Base-by-base conservation (phyloP, 1,140 invertebrate species). In the Steinernema feltiae region DNA sequence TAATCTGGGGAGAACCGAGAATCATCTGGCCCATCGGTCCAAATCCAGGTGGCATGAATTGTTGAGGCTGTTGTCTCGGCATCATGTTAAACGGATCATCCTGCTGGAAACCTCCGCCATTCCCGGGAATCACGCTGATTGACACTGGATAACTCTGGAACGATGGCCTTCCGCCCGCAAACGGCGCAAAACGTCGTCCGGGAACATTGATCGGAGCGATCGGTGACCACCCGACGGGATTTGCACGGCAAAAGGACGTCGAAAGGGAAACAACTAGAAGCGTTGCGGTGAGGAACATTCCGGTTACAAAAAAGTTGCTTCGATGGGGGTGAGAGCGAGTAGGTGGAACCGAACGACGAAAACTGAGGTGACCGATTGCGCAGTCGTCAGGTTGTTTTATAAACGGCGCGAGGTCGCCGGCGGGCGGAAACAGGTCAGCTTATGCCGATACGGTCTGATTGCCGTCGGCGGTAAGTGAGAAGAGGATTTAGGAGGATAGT, bases 341-440 rank as follows among this genome's bases (percentile, higher is more conserved):
- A n/a, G n/a, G n/a, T n/a, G n/a, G n/a, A 41, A 41, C 7, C 35
- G 35, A 41, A 41, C 35, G n/a, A n/a, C n/a, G n/a, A n/a, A n/a
- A n/a, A n/a, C n/a, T n/a, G n/a, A 46, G n/a, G 41, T 46, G 41
- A 46, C 41, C 41, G 41, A 46, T 46, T 46, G 41, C 41, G 41
- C 41, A 46, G 41, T 46, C 41, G 41, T 46, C n/a, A n/a, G 7
- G 41, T n/a, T 46, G 41, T 46, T 46, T 46, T 46, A 46, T 46
- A 46, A 46, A 46, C 41, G 41, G 41, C 41, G 41, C 41, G 41
- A 46, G 41, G 41, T 46, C 41, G 41, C 41, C 41, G 41, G n/a
- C 41, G n/a, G 41, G 41, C 41, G 53, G 53, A 63, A 63, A 63
- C 53, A 63, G 53, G 53, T 63, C 53, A 63, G 53, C 53, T 63